Evolutionary conservation across 2,888 invertebrate genomes (phyloP).

Genomic region (Tachina fera): DNA sequence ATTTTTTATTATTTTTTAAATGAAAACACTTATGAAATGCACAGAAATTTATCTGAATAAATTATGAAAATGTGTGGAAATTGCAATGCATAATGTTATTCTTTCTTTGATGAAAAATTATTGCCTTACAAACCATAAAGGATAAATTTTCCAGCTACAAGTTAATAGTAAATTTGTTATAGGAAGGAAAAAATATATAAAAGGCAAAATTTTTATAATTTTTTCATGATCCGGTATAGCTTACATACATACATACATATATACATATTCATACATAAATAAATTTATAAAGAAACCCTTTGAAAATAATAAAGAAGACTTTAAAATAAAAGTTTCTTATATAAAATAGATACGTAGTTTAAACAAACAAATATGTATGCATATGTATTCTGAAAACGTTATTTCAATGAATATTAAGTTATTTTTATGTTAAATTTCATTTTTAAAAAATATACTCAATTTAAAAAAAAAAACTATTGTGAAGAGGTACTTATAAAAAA

Average conservation of each 20-base stretch:
- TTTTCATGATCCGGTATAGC: too few relatives aligned
- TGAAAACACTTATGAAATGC: constrained; percentile 5
- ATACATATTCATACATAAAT: too few relatives aligned
- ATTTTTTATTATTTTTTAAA: not conserved
- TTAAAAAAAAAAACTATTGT: not conserved
- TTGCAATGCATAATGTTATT: constrained; percentile 24
- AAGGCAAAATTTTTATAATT: not conserved
- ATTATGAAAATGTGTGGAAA: not conserved
- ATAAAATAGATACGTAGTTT: too few relatives aligned
- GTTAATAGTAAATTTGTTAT: not conserved
- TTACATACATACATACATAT: too few relatives aligned
- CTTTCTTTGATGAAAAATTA: constrained; percentile 12
- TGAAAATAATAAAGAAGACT: too few relatives aligned
- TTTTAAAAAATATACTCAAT: too few relatives aligned
- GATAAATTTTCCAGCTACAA: not conserved
- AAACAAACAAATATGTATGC: too few relatives aligned
- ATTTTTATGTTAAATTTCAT: too few relatives aligned
- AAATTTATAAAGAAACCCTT: too few relatives aligned
- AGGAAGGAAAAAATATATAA: not conserved
- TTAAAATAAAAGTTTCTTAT: too few relatives aligned
- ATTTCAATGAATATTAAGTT: too few relatives aligned
- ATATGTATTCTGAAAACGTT: not conserved
- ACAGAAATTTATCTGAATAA: constrained; percentile 32
- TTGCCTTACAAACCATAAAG: not conserved
- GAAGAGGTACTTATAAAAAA: not conserved